Percentiles rank a stretch among this genome's conserved stretches.
Conservation (phyloP, 2,888 invertebrate genomes). For the Agrotis segetum region DNA sequence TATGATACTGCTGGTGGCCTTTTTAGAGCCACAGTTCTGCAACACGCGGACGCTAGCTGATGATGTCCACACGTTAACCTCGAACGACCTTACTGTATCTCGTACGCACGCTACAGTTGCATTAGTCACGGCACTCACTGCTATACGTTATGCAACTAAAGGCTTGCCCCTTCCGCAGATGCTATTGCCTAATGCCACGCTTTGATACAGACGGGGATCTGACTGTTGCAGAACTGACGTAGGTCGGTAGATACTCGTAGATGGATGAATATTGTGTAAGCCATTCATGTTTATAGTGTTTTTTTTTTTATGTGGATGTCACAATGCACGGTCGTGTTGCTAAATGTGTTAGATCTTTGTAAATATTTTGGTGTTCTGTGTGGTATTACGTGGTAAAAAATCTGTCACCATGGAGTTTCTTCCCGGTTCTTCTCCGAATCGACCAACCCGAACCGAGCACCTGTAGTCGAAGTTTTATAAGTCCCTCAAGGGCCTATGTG, state of each 20-base stretch:
- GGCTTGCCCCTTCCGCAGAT: conserved; percentile 76
- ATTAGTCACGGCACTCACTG: conserved; percentile 73
- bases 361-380: background rate
- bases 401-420: too few relatives aligned
- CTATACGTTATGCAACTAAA: conserved; percentile 75
- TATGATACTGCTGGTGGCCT: too few relatives aligned
- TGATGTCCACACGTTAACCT: conserved; percentile 74
- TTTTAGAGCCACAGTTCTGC: conserved; percentile 45
- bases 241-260: background rate
- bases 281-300: too few relatives aligned
- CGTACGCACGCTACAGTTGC: conserved; percentile 72
- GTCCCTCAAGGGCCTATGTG: too few relatives aligned
- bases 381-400: background rate
- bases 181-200: conserved; percentile 70
- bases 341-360: conserved; percentile 3
- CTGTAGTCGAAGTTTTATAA: too few relatives aligned
- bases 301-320: too few relatives aligned
- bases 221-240: conserved; percentile 52
- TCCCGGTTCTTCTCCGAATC: too few relatives aligned
- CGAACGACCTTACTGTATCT: conserved; percentile 77
- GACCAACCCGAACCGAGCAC: too few relatives aligned
- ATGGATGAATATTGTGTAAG: too few relatives aligned
- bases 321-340: too few relatives aligned
- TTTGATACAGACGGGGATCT: conserved; percentile 48
- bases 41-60: conserved; percentile 63